Conservation (phyloP, 2,113 vertebrate genomes). For the Malurus melanocephalus region DNA sequence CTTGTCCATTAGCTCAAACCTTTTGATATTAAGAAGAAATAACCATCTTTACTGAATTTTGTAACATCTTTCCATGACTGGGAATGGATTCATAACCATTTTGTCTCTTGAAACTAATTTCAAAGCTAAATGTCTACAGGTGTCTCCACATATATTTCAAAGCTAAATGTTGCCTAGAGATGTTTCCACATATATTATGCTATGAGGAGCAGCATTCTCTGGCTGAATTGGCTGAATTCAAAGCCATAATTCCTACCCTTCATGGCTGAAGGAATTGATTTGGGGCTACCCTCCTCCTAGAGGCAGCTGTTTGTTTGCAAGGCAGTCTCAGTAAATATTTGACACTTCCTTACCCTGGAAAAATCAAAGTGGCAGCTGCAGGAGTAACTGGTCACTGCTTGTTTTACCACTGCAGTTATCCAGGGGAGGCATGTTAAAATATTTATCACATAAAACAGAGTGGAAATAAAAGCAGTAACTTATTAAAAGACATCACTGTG, state of each 20-base stretch:
- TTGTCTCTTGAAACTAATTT: background rate
- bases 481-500: background rate
- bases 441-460: constrained; percentile 21
- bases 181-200: background rate
- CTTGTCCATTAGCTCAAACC: background rate
- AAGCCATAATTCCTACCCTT: background rate
- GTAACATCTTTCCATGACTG: background rate
- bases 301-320: background rate
- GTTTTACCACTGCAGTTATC: background rate
- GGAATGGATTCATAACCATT: background rate
- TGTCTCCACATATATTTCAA: background rate
- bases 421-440: background rate
- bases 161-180: background rate
- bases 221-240: background rate
- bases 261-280: background rate
- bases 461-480: constrained; percentile 11
- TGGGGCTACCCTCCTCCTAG: background rate
- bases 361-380: constrained; percentile 15
- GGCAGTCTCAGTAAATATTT: background rate
- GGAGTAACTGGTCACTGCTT: background rate
- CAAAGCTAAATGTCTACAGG: background rate
- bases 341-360: background rate
- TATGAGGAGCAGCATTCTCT: background rate
- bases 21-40: background rate
- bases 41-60: background rate